A percentile compares a stretch with the other conserved stretches of the same genome.
phyloP scores from a whole-genome alignment of 2,888 invertebrate species.

The Epinotia demarniana region DNA sequence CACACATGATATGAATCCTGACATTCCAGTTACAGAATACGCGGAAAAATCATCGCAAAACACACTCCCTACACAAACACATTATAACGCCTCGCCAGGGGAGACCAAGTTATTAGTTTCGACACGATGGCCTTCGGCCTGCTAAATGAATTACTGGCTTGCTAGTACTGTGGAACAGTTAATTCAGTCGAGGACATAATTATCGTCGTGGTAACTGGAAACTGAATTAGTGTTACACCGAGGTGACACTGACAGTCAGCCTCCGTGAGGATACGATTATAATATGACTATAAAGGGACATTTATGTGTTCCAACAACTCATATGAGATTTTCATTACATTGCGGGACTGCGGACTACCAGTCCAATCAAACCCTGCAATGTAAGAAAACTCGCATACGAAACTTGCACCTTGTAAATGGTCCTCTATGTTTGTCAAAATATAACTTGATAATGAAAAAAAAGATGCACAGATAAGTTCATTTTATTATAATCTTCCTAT shows the following conservation, averaged over 20 bases:
- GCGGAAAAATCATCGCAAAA: slow-evolving; percentile 25
- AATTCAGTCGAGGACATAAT: slow-evolving; percentile 11
- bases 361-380: too few species aligned
- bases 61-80: slow-evolving; percentile 35
- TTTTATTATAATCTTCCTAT: too few species aligned
- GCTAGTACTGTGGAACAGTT: slow-evolving; percentile 31
- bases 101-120: slow-evolving; percentile 42
- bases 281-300: neutral
- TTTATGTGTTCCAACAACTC: too few species aligned
- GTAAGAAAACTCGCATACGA: too few species aligned
- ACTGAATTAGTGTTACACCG: neutral
- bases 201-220: slow-evolving; percentile 13
- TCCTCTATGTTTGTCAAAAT: too few species aligned
- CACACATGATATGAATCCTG: neutral
- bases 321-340: too few species aligned
- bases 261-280: neutral
- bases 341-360: too few species aligned
- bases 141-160: slow-evolving; percentile 45
- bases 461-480: too few species aligned
- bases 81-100: slow-evolving; percentile 39
- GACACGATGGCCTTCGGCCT: slow-evolving; percentile 38
- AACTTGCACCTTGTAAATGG: too few species aligned
- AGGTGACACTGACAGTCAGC: neutral
- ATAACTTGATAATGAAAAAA: too few species aligned
- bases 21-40: neutral